Percentiles rank a stretch among this genome's conserved stretches.
Conservation (phyloP, 2,888 invertebrate species). For the Acutogordius australiensis region DNA sequence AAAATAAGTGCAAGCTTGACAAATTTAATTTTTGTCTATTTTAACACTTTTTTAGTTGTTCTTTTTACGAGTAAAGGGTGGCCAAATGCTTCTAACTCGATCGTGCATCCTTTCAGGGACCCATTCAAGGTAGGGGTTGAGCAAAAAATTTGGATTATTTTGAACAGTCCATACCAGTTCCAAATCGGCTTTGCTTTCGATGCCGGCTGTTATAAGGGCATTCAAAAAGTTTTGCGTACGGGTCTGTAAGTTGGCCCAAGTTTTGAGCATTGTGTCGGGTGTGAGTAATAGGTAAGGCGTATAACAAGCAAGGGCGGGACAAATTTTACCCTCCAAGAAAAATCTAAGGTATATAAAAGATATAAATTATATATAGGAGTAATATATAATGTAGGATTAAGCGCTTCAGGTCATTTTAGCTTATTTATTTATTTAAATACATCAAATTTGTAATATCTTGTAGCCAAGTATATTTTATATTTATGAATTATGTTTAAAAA, state of each 20-base stretch:
- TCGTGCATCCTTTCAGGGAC: slow-evolving; percentile 43
- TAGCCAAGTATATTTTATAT: too few relatives aligned
- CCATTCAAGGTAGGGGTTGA: slow-evolving; percentile 45
- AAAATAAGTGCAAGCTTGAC: too few relatives aligned
- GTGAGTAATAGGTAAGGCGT: slow-evolving; percentile 38
- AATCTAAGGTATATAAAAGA: too few relatives aligned
- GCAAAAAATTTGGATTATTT: slow-evolving; percentile 36
- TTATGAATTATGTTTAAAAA: too few relatives aligned
- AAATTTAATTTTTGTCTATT: too few relatives aligned
- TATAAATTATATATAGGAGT: too few relatives aligned
- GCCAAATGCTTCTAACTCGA: slow-evolving; percentile 44
- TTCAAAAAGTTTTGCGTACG: slow-evolving; percentile 44
- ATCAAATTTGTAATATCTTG: too few relatives aligned
- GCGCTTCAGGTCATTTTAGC: too few relatives aligned
- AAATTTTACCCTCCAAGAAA: slow-evolving; percentile 50
- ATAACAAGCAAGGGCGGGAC: slow-evolving; percentile 38
- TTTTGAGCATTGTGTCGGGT: slow-evolving; percentile 50
- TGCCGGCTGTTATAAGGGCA: slow-evolving; percentile 34
- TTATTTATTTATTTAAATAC: too few relatives aligned
- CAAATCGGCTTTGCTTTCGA: slow-evolving; percentile 35
- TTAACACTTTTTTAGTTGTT: too few relatives aligned
- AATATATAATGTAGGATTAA: too few relatives aligned
- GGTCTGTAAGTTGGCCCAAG: slow-evolving; percentile 58
- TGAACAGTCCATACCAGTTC: slow-evolving; percentile 36
- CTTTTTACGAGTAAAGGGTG: too few relatives aligned